These are phyloP conservation scores for Myrmecophaga tridactyla DNA, from an alignment of 2,113 vertebrate species.

Conservation along the genomic window DNA sequence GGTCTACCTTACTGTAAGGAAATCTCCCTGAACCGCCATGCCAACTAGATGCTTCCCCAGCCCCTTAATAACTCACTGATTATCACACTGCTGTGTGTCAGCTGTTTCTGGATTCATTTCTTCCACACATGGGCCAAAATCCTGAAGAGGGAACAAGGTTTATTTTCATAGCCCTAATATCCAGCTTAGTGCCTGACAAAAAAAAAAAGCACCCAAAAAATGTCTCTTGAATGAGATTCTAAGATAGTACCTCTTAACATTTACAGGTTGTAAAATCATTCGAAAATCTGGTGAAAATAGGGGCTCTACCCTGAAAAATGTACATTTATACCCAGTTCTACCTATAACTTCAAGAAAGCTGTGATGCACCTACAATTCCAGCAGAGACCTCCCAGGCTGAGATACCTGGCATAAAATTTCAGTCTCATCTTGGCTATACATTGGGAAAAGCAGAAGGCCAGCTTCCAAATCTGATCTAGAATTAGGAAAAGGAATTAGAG, in stretches of 20 bases:
- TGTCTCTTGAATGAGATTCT: neutral
- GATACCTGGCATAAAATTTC: neutral
- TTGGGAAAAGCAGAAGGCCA: neutral
- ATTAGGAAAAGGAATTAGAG: slow-evolving; percentile 16
- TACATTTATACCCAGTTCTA: neutral
- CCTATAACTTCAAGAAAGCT: slow-evolving; percentile 11
- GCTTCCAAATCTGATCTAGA: slow-evolving; percentile 10
- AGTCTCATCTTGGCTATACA: neutral
- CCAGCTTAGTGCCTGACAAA: neutral
- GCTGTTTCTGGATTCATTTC: neutral
- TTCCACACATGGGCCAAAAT: neutral
- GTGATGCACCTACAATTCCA: neutral
- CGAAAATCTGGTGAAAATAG: neutral
- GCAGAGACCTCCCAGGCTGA: neutral
- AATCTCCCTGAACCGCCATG: neutral
- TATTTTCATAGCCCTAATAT: neutral
- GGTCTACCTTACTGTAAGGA: neutral
- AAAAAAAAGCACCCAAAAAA: neutral
- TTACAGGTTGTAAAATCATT: neutral
- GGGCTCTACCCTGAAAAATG: neutral
- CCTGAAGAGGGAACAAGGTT: neutral
- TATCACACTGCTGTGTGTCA: neutral
- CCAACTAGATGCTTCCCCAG: neutral
- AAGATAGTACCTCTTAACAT: neutral
- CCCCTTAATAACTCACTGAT: neutral